Evolutionary conservation across 2,888 invertebrate species (phyloP), one percentile per base, ranked within the genome.

Genomic region (Perdita meconis): DNA sequence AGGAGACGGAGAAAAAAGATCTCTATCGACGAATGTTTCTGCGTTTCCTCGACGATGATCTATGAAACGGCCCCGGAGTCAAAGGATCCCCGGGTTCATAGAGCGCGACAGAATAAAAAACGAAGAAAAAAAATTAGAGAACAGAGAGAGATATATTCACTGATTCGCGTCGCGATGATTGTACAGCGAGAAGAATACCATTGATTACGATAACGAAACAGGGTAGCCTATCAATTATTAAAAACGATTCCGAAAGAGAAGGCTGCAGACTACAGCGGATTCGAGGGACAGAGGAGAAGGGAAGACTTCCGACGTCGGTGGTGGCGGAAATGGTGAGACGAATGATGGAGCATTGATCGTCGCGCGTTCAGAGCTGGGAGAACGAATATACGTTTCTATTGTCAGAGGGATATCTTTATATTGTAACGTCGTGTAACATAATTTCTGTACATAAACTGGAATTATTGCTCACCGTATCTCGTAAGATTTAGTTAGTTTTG

Each of bases 201-300:
- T 87, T 89, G 87, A 89, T 88, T 87, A 87, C 84, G 85, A 90
- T 89, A 91, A 92, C 90, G 89, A 91, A 91, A 92, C 92, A 92
- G 92, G 92, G 92, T 92, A 91, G 91, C 87, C 89, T 89, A 91
- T 91, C 91, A 92, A 92, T 92, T 92, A 91, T 88, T 89, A 87
- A 88, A 64, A 86, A 87, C 78, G 80, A 80, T 77, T 83, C 67
- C 66, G 78, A 53, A 61, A 78, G 24, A 70, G 67, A 86, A 81
- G 82, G 81, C 80, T 83, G 85, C 83, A 77, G 66, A 55, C 56
- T 70, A 71, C 57, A 26, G 63, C 47, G 56, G 66, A 60, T 55
- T 55, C 67, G 63, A 64, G 38, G 40, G 55, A 63, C 42, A 44
- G 50, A 24, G 12, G 3, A 40, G 26, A 44, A 26, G 38, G 13